Evolutionary conservation across 1,140 invertebrate genomes (phyloP).

Genomic region (Caenorhabditis brenneri): DNA sequence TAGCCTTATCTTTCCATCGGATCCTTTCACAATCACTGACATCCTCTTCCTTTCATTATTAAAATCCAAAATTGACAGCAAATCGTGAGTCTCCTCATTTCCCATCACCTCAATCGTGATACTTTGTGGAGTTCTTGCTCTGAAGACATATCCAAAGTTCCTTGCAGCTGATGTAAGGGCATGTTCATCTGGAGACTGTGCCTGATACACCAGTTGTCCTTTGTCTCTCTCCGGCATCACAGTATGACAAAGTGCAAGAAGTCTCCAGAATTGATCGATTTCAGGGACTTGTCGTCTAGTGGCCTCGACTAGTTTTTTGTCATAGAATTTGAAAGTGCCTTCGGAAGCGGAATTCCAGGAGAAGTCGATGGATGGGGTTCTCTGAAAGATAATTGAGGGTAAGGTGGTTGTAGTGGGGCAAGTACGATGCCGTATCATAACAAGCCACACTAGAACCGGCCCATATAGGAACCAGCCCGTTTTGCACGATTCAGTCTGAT

Average conservation of each 20-base stretch:
- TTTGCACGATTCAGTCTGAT: no score
- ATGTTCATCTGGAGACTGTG: constrained; percentile 94
- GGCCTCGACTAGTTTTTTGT: constrained; percentile 83
- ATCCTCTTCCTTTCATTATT: constrained; percentile 98
- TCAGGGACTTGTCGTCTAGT: constrained; percentile 79
- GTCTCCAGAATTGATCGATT: constrained; percentile 75
- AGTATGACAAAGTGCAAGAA: constrained; percentile 90
- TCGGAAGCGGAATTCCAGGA: constrained; percentile 91
- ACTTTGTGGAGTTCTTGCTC: constrained; percentile 72
- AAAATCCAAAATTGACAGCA: constrained; percentile 96
- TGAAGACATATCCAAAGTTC: constrained; percentile 97
- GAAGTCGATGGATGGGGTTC: constrained; percentile 79
- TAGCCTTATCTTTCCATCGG: constrained; percentile 85
- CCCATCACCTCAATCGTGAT: constrained; percentile 73
- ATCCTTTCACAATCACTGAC: constrained; percentile 89
- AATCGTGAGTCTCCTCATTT: constrained; percentile 77
- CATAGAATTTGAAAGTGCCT: constrained; percentile 90
- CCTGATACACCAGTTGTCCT: constrained; percentile 82
- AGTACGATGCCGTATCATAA: no score
- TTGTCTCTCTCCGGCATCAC: constrained; percentile 89
- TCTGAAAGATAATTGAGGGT: constrained; percentile 56
- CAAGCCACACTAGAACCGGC: no score
- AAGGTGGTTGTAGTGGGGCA: no score
- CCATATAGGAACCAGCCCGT: no score
- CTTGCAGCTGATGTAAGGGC: constrained; percentile 93